Evolutionary conservation across 2,888 invertebrate genomes (phyloP).

Genomic region (Nephrotoma appendiculata): DNA sequence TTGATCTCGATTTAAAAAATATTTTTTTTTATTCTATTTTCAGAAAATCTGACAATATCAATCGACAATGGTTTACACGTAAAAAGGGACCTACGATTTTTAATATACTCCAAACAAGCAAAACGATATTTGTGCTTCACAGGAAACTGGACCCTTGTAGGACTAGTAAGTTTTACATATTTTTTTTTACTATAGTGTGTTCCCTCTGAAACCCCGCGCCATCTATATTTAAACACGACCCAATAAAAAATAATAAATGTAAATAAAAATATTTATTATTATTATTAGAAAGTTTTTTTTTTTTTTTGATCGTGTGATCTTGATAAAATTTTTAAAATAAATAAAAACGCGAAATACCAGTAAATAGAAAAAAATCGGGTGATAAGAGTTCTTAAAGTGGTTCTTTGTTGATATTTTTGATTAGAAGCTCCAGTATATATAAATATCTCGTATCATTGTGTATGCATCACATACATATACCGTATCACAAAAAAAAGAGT

Average conservation of each 20-base stretch:
- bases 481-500: neutral
- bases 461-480: neutral
- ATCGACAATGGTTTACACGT: neutral
- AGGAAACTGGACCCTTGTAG: neutral
- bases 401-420: neutral
- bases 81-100: neutral
- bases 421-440: neutral
- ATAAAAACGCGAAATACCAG: neutral
- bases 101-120: neutral
- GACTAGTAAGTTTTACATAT: neutral
- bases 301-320: neutral
- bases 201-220: neutral
- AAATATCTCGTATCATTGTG: neutral
- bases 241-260: neutral
- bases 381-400: neutral
- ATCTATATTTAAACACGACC: neutral
- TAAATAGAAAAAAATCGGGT: neutral
- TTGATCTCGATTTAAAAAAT: neutral
- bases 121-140: neutral
- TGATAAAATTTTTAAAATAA: neutral
- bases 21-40: neutral
- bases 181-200: neutral
- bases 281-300: neutral
- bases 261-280: neutral
- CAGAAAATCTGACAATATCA: neutral